A percentile compares a stretch with the other conserved stretches of the same genome.
Evolutionary conservation across 2,888 invertebrate species (phyloP).

Genomic region (Scaptomyza flava): DNA sequence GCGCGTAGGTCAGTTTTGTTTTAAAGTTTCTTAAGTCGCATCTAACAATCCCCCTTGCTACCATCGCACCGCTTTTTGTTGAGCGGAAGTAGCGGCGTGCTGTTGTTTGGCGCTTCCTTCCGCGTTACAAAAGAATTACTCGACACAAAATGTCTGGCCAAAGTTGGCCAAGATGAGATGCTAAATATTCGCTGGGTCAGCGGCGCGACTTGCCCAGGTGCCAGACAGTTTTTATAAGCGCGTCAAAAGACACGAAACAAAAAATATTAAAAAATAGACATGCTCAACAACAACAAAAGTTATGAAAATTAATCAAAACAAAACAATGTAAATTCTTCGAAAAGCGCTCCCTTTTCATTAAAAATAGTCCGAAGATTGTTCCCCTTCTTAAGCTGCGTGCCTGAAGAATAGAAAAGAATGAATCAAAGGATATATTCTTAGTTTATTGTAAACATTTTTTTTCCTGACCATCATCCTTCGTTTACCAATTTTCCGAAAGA

Average conservation of each 20-base stretch:
- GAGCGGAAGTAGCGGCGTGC: conserved; percentile 61
- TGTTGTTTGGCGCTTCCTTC: conserved; percentile 75
- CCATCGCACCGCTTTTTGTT: background rate
- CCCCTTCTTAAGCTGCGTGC: background rate
- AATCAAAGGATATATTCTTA: background rate
- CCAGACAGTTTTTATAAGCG: conserved; percentile 41
- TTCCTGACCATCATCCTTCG: no score
- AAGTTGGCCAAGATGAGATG: conserved; percentile 54
- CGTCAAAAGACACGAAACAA: conserved; percentile 6
- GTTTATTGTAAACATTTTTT: background rate
- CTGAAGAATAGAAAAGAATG: background rate
- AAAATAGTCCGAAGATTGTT: conserved; percentile 17
- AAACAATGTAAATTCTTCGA: background rate
- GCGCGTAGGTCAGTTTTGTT: conserved; percentile 70
- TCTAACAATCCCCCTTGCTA: conserved; percentile 19
- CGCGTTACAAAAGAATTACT: conserved; percentile 79
- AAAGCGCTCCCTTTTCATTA: conserved; percentile 9
- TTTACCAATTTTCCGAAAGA: no score
- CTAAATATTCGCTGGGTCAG: conserved; percentile 43
- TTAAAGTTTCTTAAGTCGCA: conserved; percentile 65
- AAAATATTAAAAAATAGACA: background rate
- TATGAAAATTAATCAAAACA: conserved; percentile 3
- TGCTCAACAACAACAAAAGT: background rate
- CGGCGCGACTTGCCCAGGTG: conserved; percentile 34
- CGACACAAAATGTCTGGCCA: conserved; percentile 72